Evolutionary conservation across 2,113 vertebrate genomes (phyloP), one percentile per base, ranked within the genome.

Genomic region (Dipodomys spectabilis): DNA sequence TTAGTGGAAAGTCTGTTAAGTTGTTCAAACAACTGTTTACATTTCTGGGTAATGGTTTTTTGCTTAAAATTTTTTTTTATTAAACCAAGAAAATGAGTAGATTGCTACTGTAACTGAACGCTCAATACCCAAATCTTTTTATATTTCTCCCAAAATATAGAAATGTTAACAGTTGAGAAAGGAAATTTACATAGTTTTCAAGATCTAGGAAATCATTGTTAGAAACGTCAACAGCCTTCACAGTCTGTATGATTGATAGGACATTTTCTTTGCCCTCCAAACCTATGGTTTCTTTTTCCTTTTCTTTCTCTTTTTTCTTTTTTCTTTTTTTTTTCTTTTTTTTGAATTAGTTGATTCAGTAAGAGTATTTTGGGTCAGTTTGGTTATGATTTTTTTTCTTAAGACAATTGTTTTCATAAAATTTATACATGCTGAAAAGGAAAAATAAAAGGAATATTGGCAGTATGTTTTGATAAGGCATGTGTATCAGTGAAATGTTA

Each of bases 171-270:
- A 95, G 96, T 96, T 97, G 82, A 90, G 83, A 96, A 95, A 97
- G 96, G 96, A 96, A 74, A 97, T 84, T 96, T 97, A 96, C 93
- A 91, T 97, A 95, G 87, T 95, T 95, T 93, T 92, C 64, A 97
- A 97, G 96, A 97, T 92, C 73, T 95, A 98, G 98, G 96, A 97
- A 96, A 95, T 97, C 69, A 79, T 93, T 98, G 94, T 98, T 96
- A 98, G 97, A 97, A 97, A 97, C 35, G 96, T 98, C 98, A 98
- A 98, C 98, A 98, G 98, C 98, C 98, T 98, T 98, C 98, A 98
- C 97, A 96, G 82, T 97, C 96, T 93, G 96, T 94, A 67, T 97
- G 95, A 93, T 87, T 95, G 92, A 53, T 84, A 98, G 94, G 96
- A 97, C 95, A 97, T 96, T 98, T 91, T 91, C 81, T 95, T 93